Conservation (phyloP, 2,797 vertebrate species). For the Emys orbicularis region DNA sequence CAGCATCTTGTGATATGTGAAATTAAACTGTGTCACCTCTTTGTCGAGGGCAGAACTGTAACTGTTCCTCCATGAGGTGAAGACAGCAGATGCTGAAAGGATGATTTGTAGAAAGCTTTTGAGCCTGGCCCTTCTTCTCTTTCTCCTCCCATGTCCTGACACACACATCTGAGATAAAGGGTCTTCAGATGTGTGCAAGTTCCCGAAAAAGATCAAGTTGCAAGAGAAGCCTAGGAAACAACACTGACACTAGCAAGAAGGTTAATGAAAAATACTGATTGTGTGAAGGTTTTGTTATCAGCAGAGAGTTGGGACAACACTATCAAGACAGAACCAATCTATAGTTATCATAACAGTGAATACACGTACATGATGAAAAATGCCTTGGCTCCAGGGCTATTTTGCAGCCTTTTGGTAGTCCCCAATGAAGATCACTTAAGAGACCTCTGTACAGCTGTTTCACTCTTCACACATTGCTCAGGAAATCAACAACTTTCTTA, state of each 20-base stretch:
- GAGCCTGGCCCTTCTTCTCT: neutral
- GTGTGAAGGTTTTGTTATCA: neutral
- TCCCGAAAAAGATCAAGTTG: neutral
- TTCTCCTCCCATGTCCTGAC: neutral
- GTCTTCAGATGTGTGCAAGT: neutral
- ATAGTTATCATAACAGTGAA: neutral
- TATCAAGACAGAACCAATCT: neutral
- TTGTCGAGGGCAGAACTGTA: constrained; percentile 4
- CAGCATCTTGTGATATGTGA: neutral
- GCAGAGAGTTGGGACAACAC: neutral
- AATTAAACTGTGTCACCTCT: constrained; percentile 42
- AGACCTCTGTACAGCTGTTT: neutral
- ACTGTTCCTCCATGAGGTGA: neutral
- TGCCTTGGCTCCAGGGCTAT: neutral
- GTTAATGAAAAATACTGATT: constrained; percentile 36
- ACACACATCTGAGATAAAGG: neutral
- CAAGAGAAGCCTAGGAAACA: neutral
- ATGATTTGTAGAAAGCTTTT: neutral
- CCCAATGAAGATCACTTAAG: neutral
- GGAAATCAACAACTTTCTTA: neutral
- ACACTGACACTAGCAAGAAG: neutral
- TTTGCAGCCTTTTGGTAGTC: neutral
- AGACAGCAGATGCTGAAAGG: neutral
- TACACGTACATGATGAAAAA: neutral
- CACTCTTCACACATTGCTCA: neutral